Conservation (phyloP, 23 tunicate species). For the Corella eumyota region DNA sequence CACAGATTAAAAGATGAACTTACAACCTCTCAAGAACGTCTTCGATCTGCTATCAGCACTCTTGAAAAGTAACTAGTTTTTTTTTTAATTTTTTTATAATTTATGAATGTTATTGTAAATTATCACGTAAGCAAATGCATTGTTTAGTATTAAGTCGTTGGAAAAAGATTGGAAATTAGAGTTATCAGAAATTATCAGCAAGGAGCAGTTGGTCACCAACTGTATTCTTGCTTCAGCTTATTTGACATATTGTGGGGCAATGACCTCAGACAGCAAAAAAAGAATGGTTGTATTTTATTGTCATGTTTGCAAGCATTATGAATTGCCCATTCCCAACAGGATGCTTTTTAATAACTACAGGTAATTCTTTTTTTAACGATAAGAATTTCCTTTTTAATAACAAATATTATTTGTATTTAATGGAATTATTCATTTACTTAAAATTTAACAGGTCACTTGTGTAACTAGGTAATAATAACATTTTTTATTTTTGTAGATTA, state of each 20-base stretch:
- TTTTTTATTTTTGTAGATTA: no score
- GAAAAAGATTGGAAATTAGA: constrained; percentile 63
- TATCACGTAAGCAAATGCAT: no score
- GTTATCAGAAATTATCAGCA: constrained; percentile 41
- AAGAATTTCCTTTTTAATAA: background rate
- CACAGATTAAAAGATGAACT: constrained; percentile 67
- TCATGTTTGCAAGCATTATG: constrained; percentile 89
- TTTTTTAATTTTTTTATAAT: background rate
- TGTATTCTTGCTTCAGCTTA: constrained; percentile 81
- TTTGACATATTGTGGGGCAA: constrained; percentile 70
- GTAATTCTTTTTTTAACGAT: constrained; percentile 9
- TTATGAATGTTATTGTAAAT: no score
- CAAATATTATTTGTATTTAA: background rate
- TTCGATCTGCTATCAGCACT: constrained; percentile 67
- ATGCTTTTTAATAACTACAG: constrained; percentile 66
- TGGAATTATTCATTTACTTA: no score
- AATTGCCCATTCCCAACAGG: constrained; percentile 71
- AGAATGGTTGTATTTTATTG: constrained; percentile 71
- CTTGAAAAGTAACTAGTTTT: constrained; percentile 56
- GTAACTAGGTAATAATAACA: no score
- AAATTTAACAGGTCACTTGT: no score
- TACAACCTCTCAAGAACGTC: constrained; percentile 68
- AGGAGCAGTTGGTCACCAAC: constrained; percentile 82
- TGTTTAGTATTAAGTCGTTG: constrained; percentile 56
- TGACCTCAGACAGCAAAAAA: constrained; percentile 70